A percentile compares a stretch with the other conserved stretches of the same genome.
Evolutionary conservation across 2,797 vertebrate genomes (phyloP).

Genomic region (Silurus aristotelis): DNA sequence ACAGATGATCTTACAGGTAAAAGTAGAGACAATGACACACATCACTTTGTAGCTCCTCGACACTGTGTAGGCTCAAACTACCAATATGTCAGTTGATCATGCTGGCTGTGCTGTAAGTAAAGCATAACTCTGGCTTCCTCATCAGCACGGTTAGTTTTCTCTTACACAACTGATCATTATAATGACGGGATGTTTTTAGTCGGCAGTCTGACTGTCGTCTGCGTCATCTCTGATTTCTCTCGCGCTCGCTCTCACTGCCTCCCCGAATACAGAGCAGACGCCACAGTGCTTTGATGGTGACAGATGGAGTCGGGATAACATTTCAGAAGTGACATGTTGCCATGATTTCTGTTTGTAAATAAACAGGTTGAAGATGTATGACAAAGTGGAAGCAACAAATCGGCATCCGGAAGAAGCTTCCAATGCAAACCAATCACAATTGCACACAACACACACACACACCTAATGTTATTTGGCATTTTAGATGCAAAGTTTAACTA

Average conservation of each 20-base stretch:
- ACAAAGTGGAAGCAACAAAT: constrained; percentile 58
- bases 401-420: constrained; percentile 48
- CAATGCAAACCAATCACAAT: constrained; percentile 7
- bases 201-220: constrained; percentile 48
- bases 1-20: constrained; percentile 22
- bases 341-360: constrained; percentile 67
- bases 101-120: constrained; percentile 2
- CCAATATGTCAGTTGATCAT: constrained; percentile 25
- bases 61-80: constrained; percentile 4
- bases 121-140: constrained; percentile 39
- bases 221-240: constrained; percentile 60
- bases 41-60: constrained; percentile 5
- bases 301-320: constrained; percentile 70
- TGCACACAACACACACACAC: constrained; percentile 24
- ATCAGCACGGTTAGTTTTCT: constrained; percentile 32
- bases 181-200: constrained; percentile 66
- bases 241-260: constrained; percentile 64
- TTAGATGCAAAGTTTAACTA: background rate
- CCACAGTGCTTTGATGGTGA: constrained; percentile 66
- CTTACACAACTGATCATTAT: constrained; percentile 57
- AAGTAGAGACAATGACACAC: constrained; percentile 2
- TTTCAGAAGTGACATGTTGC: constrained; percentile 62
- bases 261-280: constrained; percentile 59
- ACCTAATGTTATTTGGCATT: constrained; percentile 17
- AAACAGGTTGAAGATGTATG: constrained; percentile 52